Evolutionary conservation across 2,888 invertebrate genomes (phyloP), one percentile per base, ranked within the genome.

Genomic region (Tetropium fuscum): DNA sequence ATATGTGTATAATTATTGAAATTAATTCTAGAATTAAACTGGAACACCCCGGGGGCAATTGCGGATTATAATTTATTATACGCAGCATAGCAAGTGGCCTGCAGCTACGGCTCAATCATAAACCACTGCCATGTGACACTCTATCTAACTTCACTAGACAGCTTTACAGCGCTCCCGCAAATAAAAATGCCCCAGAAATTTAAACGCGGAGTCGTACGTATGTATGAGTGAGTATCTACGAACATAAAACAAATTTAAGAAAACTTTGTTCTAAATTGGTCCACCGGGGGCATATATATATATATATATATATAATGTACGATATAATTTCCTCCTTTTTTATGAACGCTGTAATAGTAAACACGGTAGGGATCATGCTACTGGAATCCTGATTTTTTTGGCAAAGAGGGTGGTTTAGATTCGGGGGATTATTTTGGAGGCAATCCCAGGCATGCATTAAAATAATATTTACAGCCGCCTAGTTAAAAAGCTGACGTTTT

Each of bases 191-290:
- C 45, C 15, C 32, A n/a, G 20, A 43, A 49, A 25, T 43, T 41
- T 32, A 20, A 34, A 30, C 16, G 41, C 22, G 43, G n/a, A 16
- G 49, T 53, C 47, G 53, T 55, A 57, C 55, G 68, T 68, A 68
- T 68, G 64, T 61, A 66, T 63, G 66, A 66, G 49, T 56, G 56
- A 41, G 49, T 51, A 51, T 63, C 61, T 60, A 53, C 47, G 49
- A 53, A 56, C 62, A 64, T 67, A 63, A 65, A 69, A 60, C 69
- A 67, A 69, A 69, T 69, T 69, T 65, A 58, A 66, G 57, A 64
- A 60, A 65, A 69, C 63, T 58, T 58, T 59, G 47, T 48, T 51
- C 54, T 53, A 63, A 69, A 69, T 61, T 69, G 63, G 48, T 56
- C 69, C 60, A 48, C 30, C 41, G 63, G 63, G 66, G 58, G 58